Base-by-base conservation (phyloP, 2,888 invertebrate genomes). In the Sphaerophoria taeniata region DNA sequence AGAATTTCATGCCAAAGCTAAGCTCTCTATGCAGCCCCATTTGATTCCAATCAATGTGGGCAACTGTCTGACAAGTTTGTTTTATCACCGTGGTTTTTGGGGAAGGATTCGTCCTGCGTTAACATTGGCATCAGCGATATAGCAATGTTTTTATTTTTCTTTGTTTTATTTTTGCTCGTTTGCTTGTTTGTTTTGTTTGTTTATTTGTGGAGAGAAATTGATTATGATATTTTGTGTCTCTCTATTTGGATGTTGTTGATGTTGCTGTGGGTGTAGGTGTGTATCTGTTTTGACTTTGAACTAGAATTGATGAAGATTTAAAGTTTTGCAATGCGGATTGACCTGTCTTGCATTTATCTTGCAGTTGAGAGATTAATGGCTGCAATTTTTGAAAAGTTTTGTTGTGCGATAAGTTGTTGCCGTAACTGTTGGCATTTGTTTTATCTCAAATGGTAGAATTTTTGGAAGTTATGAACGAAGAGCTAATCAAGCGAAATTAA, bases 1-100 rank as follows among this genome's bases (percentile, higher is more conserved):
- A 60, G 24, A 24, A 60, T 60, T 43, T 24, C 39, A 71, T 76
- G 81, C 71, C 72, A 80, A 61, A 49, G 36, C 63, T 47, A 31
- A 16, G 65, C 58, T 71, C 56, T 70, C 1, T 2, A 24, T 24
- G 24, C 24, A 24, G 24, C 24, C 24, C 24, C 70, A 77, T 85
- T 85, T 85, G 85, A 85, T 81, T 81, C 85, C 85, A 85, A 85
- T 85, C 81, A 85, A 81, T 85, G 85, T 81, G 76, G 39, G 24
- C 70, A 73, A 51, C 73, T 85, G 81, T 85, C 81, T 81, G 85
- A 85, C 85, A 85, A 81, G 76, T 85, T 85, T 85, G 81, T 81
- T 85, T 81, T 85, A 81, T 85, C 81, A 77, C 81, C 69, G 63
- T 77, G 73, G 81, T 81, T 70, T 77, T 56, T 24, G 24, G 70